These are phyloP conservation scores for Schizothorax lantsangensis DNA, from an alignment of 2,797 vertebrate species.

Conservation along the genomic window DNA sequence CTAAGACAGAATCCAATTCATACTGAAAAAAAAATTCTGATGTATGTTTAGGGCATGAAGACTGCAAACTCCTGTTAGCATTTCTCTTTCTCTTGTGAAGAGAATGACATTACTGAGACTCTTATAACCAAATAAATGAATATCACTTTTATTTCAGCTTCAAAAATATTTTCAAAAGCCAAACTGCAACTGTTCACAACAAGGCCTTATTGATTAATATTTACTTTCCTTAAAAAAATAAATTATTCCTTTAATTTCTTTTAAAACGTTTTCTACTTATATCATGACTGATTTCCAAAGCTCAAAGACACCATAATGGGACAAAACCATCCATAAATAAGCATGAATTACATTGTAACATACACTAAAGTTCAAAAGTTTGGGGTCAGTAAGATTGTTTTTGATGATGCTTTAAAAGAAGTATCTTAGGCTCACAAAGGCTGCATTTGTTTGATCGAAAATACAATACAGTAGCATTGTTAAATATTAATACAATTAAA, in stretches of 20 bases:
- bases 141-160: not conserved
- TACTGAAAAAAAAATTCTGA: not conserved
- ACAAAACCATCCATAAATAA: not conserved
- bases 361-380: not conserved
- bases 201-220: not conserved
- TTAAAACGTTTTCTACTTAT: not conserved
- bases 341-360: not conserved
- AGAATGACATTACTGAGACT: not conserved
- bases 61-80: not conserved
- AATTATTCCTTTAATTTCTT: not conserved
- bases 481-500: not conserved
- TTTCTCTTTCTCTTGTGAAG: not conserved
- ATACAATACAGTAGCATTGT: not conserved
- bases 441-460: not conserved
- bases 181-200: not conserved
- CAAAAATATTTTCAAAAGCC: not conserved
- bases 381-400: not conserved
- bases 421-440: not conserved
- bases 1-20: slow-evolving; percentile 23
- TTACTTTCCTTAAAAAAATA: not conserved
- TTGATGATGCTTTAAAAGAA: not conserved
- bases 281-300: not conserved
- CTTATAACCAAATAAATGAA: not conserved
- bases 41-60: not conserved
- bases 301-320: not conserved